A percentile compares a stretch with the other conserved stretches of the same genome.
Conservation (phyloP, 2,797 vertebrate species). For the Poecilia picta region DNA sequence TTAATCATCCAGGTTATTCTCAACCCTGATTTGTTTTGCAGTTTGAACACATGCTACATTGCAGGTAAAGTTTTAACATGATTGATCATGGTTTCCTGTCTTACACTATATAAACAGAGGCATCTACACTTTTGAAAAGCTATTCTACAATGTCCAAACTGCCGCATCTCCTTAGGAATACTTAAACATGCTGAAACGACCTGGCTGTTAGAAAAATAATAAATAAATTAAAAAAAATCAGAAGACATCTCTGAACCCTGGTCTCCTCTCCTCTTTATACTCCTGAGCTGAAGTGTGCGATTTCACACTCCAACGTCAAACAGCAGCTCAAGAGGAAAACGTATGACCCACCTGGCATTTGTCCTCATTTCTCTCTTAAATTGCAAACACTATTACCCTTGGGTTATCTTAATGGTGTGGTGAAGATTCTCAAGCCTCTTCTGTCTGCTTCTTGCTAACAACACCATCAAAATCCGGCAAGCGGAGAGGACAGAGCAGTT, state of each 20-base stretch:
- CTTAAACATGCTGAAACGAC: constrained; percentile 44
- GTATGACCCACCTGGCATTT: constrained; percentile 75
- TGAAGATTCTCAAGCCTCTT: constrained; percentile 65
- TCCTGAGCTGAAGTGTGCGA: constrained; percentile 75
- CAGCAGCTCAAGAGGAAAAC: constrained; percentile 66
- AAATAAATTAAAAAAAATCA: too few species aligned
- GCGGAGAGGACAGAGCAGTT: constrained; percentile 26
- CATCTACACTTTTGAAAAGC: not conserved
- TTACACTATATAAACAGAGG: not conserved
- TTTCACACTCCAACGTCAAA: constrained; percentile 79
- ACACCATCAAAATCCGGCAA: constrained; percentile 60
- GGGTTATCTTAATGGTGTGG: constrained; percentile 76
- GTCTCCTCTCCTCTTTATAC: constrained; percentile 26
- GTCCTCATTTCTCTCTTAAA: constrained; percentile 77
- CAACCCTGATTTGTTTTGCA: not conserved
- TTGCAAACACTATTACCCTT: constrained; percentile 79
- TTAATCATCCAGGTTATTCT: not conserved
- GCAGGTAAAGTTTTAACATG: not conserved
- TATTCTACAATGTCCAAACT: not conserved
- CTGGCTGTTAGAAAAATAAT: constrained; percentile 43
- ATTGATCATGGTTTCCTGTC: not conserved
- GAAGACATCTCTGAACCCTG: constrained; percentile 58
- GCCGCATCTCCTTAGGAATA: constrained; percentile 54
- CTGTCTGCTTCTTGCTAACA: constrained; percentile 48
- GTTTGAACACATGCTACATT: not conserved